These are phyloP conservation scores for Pterocles burchelli DNA, from an alignment of 2,113 vertebrate species.

Conservation along the genomic window DNA sequence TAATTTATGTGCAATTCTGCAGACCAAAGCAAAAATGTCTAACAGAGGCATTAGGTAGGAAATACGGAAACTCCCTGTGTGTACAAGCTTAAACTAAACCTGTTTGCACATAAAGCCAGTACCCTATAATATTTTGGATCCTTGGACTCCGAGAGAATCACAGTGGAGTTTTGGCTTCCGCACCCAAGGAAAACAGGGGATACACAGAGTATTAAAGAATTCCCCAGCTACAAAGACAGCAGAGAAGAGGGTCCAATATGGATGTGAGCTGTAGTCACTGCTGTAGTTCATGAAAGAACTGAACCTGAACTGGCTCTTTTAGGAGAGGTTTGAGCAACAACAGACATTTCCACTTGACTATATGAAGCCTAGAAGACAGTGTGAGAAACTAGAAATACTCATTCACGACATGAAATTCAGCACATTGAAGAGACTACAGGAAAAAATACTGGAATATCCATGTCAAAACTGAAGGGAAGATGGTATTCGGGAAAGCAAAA, in stretches of 20 bases:
- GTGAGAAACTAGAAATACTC: not conserved
- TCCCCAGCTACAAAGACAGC: not conserved
- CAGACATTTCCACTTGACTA: not conserved
- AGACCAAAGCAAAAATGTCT: not conserved
- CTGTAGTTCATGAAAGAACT: not conserved
- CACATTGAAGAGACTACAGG: not conserved
- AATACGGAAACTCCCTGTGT: not conserved
- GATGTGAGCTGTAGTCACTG: not conserved
- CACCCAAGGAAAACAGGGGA: not conserved
- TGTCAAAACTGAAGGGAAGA: not conserved
- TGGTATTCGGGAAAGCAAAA: not conserved
- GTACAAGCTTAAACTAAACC: not conserved
- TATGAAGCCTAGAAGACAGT: not conserved
- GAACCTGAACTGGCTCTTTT: not conserved
- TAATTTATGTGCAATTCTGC: not conserved
- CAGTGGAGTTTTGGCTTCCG: accelerated
- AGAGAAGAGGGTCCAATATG: not conserved
- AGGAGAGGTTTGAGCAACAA: not conserved
- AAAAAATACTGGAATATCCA: not conserved
- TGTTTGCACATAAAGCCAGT: not conserved
- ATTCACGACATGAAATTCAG: not conserved
- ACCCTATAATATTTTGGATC: not conserved
- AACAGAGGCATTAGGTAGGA: not conserved
- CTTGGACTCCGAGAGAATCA: not conserved
- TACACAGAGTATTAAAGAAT: not conserved